Evolutionary conservation across 2,888 invertebrate species (phyloP).

Genomic region (Ectobius pallidus): DNA sequence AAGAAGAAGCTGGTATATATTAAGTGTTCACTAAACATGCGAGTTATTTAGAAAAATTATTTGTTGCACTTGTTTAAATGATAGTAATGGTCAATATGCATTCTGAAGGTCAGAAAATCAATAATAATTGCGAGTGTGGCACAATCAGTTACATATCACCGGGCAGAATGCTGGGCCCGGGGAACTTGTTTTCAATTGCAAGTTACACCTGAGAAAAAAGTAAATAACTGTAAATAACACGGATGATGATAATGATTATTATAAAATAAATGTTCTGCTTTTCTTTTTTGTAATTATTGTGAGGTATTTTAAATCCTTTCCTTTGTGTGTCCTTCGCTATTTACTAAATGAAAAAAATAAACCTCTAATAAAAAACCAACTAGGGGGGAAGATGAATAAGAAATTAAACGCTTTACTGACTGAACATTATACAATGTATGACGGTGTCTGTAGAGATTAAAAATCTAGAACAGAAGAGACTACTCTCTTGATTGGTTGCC

Average conservation of each 20-base stretch:
- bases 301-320: background rate
- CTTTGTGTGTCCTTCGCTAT: background rate
- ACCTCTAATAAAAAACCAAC: too few relatives aligned
- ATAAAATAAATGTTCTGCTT: slow-evolving; percentile 45
- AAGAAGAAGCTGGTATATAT: too few relatives aligned
- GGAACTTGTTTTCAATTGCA: slow-evolving; percentile 12
- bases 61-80: too few relatives aligned
- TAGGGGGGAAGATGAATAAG: too few relatives aligned
- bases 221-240: slow-evolving; percentile 39
- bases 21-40: background rate
- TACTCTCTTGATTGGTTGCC: too few relatives aligned
- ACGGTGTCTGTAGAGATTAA: too few relatives aligned
- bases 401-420: too few relatives aligned
- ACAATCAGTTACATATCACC: slow-evolving; percentile 44
- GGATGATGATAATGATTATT: slow-evolving; percentile 34
- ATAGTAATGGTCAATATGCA: background rate
- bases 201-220: slow-evolving; percentile 27
- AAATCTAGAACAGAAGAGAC: too few relatives aligned
- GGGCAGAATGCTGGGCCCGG: background rate
- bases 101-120: slow-evolving; percentile 17
- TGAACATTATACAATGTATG: too few relatives aligned
- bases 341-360: too few relatives aligned
- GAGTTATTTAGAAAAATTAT: background rate
- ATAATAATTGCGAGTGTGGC: slow-evolving; percentile 37
- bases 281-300: slow-evolving; percentile 31